Conservation (phyloP, 1,140 invertebrate genomes). For the Nasonia giraulti region DNA sequence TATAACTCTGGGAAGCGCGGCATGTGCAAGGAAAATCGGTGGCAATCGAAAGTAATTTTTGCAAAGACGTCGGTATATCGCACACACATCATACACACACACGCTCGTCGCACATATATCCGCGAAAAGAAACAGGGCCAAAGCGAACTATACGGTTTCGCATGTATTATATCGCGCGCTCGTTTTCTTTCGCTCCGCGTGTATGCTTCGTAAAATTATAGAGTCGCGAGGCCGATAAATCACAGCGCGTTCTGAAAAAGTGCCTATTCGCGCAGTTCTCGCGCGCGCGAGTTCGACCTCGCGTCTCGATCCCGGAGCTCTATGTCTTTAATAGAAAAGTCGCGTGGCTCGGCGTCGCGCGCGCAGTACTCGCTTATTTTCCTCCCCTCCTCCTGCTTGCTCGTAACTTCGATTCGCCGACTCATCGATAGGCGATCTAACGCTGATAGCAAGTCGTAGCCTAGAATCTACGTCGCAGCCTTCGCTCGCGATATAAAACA, state of each 20-base stretch:
- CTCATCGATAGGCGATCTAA: slow-evolving; percentile 39
- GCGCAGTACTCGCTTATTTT: slow-evolving; percentile 5
- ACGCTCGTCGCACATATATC: background rate
- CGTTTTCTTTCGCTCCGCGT: background rate
- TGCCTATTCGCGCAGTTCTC: slow-evolving; percentile 9
- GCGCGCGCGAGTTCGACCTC: slow-evolving; percentile 19
- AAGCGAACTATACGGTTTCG: slow-evolving; percentile 28
- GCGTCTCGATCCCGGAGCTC: background rate
- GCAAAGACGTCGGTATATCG: slow-evolving; percentile 31
- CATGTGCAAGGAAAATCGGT: slow-evolving; percentile 35
- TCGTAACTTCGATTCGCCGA: slow-evolving; percentile 13
- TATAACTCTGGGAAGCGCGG: background rate
- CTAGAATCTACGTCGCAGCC: background rate
- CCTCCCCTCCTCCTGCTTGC: background rate
- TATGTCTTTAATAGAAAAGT: slow-evolving; percentile 46
- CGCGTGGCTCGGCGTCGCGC: slow-evolving; percentile 26
- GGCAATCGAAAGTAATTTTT: slow-evolving; percentile 47
- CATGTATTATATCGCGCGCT: slow-evolving; percentile 25
- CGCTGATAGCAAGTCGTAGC: background rate
- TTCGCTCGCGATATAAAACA: background rate
- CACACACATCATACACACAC: background rate
- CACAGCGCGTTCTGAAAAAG: slow-evolving; percentile 45
- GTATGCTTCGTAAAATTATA: slow-evolving; percentile 47
- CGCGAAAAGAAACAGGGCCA: slow-evolving; percentile 35
- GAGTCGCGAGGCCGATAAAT: slow-evolving; percentile 48